Base-by-base conservation (phyloP, 2,888 invertebrate genomes). In the Mantis religiosa region DNA sequence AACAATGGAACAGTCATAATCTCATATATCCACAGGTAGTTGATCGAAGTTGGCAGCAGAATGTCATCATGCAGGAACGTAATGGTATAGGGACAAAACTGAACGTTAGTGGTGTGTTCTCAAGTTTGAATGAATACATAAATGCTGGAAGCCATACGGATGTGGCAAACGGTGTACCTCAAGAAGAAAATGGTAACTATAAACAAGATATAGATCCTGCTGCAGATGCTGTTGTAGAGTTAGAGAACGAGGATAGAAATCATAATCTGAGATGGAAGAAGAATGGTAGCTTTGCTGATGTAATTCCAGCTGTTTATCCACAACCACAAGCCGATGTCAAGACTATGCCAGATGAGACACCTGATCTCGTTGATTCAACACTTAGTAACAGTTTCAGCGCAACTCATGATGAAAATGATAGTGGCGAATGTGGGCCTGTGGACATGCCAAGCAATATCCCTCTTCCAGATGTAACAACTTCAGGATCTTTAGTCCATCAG, bases 31-130 rank as follows among this genome's bases (percentile, higher is more conserved):
- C 54, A 71, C 54, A 71, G 20, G 25, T 71, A 71, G 54, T 71
- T 20, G 54, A 71, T 20, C 54, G 54, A 71, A 25, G 54, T 71
- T 88, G 88, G 88, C 84, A 88, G 82, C 88, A 84, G 15, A 84
- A 85, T 34, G 54, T 71, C 20, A 71, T 71, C 25, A 71, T 71
- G 54, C 54, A 71, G 54, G 54, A 71, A 4, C 54, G 54, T 20
- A 71, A 71, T 25, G 84, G 84, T 25, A 28, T 81, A 27, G n/a
- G 82, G 30, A 83, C 92, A 6, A 93, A 94, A 91, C 94, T 94
- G 71, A 94, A 93, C 88, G 95, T 95, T 88, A 95, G 95, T 89
- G 95, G 95, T 91, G 95, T 96, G 47, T 95, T 95, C 91, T 95
- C 94, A 91, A 95, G 95, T 91, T 92, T 96, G 87, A 95, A 95